Percentiles rank a stretch among this genome's conserved stretches.
Conservation (phyloP, 2,113 vertebrate genomes). For the Odontesthes bonariensis region DNA sequence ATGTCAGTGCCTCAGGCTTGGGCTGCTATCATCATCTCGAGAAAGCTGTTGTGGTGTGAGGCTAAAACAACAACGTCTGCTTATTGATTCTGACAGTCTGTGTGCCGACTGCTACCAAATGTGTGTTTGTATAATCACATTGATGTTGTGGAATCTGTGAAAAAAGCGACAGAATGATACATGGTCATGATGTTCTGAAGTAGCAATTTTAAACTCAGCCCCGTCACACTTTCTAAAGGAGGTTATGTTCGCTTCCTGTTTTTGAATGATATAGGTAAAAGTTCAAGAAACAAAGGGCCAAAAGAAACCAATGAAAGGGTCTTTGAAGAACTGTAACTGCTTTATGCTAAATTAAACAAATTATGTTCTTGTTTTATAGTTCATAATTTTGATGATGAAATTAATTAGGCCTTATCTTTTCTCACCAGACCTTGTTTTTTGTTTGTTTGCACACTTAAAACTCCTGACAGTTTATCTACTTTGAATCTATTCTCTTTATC, state of each 20-base stretch:
- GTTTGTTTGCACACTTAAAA: slow-evolving; percentile 30
- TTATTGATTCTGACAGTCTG: slow-evolving; percentile 72
- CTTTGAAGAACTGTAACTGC: slow-evolving; percentile 32
- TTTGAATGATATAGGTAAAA: slow-evolving; percentile 29
- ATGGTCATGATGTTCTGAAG: slow-evolving; percentile 41
- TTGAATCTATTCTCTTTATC: slow-evolving; percentile 47
- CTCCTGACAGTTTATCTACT: slow-evolving; percentile 37
- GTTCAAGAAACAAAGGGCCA: slow-evolving; percentile 34
- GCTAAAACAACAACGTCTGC: slow-evolving; percentile 28
- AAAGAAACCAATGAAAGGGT: slow-evolving; percentile 35
- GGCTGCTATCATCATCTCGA: slow-evolving; percentile 58
- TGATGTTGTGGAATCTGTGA: slow-evolving; percentile 51
- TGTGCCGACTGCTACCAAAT: slow-evolving; percentile 48
- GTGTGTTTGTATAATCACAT: slow-evolving; percentile 63
- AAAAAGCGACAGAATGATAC: slow-evolving; percentile 44
- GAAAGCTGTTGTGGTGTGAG: slow-evolving; percentile 59
- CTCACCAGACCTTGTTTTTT: slow-evolving; percentile 54
- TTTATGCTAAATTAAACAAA: slow-evolving; percentile 63
- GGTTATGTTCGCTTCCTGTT: slow-evolving; percentile 26
- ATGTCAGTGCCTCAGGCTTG: slow-evolving; percentile 66
- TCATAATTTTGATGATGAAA: slow-evolving; percentile 57
- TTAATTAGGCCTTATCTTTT: slow-evolving; percentile 68
- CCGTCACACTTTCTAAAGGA: slow-evolving; percentile 25
- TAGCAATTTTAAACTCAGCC: slow-evolving; percentile 41
- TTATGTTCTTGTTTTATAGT: slow-evolving; percentile 57